Base-by-base conservation (phyloP, 1,140 invertebrate species). In the Heliconius eleuchia region DNA sequence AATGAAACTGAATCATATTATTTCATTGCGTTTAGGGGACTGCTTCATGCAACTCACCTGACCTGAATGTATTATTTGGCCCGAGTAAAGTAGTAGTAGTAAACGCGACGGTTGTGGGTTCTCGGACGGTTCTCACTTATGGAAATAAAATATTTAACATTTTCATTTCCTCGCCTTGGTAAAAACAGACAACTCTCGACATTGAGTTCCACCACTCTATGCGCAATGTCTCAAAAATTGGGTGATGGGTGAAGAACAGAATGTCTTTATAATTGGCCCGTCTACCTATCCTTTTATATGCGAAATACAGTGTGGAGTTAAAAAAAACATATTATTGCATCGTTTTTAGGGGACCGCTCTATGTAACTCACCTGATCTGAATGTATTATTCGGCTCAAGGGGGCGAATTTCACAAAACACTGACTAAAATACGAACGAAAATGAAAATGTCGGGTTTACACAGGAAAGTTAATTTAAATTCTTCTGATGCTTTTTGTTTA, bases 1-100 rank as follows among this genome's bases (percentile, higher is more conserved):
- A 90, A 90, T 89, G 87, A 86, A 89, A 88, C 87, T 88, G 84
- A 84, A 89, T 89, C 86, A 89, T 89, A 88, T 88, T 88, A 89
- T 86, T 85, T 84, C 82, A 70, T 79, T 84, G 84, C 83, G 83
- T 88, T 89, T 85, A 85, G 18, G 70, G 85, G 84, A 84, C 30
- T 52, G 83, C 30, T 80, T 85, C 82, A 87, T 86, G 85, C 81
- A 66, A 30, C 6, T 71, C 70, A 34, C 70, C 70, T 37, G 30
- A 71, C 70, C 18, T 30, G 70, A 71, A 37, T 71, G 27, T 71
- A 37, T 37, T 52, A 52, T 52, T 52, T 52, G 5, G 18, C 34
- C 6, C 6, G 34, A 37, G 6, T 37, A 37, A 37, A 37, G 34
- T 37, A 37, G 34, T 37, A 37, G 34, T 37, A 37, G 18, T 52